These are phyloP conservation scores for Agapornis roseicollis DNA, from an alignment of 2,113 vertebrate genomes.

Conservation along the genomic window DNA sequence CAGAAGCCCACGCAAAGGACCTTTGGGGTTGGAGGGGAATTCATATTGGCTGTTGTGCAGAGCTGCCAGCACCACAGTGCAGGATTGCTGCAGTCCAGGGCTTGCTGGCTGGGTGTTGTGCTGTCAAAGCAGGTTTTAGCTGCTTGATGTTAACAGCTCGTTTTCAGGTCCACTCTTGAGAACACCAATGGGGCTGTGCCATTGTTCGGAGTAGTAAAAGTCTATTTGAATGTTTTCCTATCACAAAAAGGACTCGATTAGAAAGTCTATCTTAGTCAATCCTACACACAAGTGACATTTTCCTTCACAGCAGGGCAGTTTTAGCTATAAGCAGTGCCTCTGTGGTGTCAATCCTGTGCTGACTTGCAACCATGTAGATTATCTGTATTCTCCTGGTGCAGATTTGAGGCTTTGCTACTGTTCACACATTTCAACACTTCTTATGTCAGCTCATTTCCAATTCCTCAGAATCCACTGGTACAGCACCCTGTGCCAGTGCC, in stretches of 20 bases:
- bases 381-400: neutral
- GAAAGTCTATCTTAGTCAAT: neutral
- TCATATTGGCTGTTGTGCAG: neutral
- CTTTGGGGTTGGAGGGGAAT: neutral
- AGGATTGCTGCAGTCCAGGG: neutral
- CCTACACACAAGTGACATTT: neutral
- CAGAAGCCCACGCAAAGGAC: slow-evolving; percentile 2
- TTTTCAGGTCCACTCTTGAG: neutral
- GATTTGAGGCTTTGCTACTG: neutral
- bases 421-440: neutral
- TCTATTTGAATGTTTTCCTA: neutral
- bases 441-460: neutral
- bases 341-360: neutral
- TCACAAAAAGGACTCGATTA: neutral
- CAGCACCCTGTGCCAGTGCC: neutral
- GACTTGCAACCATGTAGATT: neutral
- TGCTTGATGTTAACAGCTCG: neutral
- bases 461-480: neutral
- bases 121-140: neutral
- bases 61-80: neutral
- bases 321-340: neutral
- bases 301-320: neutral
- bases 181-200: neutral
- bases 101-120: neutral
- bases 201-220: neutral